Percentiles rank a stretch among this genome's conserved stretches.
These are phyloP conservation scores for Sarcoramphus papa DNA, from an alignment of 2,797 vertebrate species.

Conservation along the genomic window DNA sequence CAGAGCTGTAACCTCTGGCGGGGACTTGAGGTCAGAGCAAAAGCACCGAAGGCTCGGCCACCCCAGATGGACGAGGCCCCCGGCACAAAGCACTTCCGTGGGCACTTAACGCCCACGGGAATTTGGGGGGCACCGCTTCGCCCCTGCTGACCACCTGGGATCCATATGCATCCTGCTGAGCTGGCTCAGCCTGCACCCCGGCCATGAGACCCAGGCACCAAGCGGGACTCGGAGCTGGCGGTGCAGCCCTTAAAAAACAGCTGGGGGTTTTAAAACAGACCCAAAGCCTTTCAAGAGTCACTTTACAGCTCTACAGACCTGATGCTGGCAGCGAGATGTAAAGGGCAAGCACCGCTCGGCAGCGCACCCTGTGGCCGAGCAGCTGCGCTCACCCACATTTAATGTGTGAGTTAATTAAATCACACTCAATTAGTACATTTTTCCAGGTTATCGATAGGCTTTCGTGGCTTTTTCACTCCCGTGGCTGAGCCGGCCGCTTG, in stretches of 20 bases:
- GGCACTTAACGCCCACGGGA: not conserved
- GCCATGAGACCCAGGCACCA: accelerated
- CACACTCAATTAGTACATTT: not conserved
- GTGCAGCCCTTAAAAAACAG: not conserved
- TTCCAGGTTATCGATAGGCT: not conserved
- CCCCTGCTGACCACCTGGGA: not conserved
- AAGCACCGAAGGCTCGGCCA: accelerated
- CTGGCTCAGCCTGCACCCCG: not conserved
- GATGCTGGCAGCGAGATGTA: not conserved
- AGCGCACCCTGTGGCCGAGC: not conserved
- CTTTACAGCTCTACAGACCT: not conserved
- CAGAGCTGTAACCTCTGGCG: not conserved
- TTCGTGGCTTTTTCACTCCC: not conserved
- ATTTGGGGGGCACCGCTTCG: not conserved
- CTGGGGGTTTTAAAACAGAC: not conserved
- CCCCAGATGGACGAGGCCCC: accelerated
- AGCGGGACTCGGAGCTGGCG: accelerated
- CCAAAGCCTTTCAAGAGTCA: not conserved
- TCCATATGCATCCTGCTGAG: accelerated
- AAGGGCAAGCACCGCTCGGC: not conserved
- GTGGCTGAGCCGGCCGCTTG: not conserved
- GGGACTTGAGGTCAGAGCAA: not conserved
- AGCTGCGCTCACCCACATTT: not conserved
- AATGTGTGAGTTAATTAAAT: not conserved
- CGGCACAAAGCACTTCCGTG: not conserved